Evolutionary conservation across 2,888 invertebrate genomes (phyloP).

Genomic region (Stenichneumon culpator): DNA sequence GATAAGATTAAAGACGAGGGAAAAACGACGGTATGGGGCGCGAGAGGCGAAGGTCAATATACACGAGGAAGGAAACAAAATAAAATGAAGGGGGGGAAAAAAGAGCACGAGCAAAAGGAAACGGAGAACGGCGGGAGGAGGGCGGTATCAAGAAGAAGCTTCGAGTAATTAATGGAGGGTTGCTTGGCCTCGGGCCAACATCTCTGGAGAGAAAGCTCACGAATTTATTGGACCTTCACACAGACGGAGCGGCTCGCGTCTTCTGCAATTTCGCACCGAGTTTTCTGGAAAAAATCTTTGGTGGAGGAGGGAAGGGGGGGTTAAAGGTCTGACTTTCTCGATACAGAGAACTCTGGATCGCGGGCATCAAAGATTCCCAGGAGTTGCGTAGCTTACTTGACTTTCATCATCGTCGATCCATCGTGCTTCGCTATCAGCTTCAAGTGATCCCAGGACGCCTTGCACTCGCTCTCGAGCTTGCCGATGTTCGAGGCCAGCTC

Average conservation of each 20-base stretch:
- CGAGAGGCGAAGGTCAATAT: constrained; percentile 69
- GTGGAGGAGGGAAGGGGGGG: neutral
- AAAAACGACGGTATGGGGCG: constrained; percentile 37
- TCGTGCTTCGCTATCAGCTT: constrained; percentile 98
- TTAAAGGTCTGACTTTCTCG: neutral
- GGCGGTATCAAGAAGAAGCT: constrained; percentile 66
- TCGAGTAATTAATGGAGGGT: constrained; percentile 81
- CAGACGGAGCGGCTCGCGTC: constrained; percentile 65
- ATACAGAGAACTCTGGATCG: neutral
- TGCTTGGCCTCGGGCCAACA: constrained; percentile 80
- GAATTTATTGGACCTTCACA: constrained; percentile 76
- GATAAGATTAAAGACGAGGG: constrained; percentile 57
- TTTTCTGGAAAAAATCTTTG: constrained; percentile 56
- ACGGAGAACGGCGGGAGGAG: constrained; percentile 64
- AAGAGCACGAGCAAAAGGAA: constrained; percentile 65
- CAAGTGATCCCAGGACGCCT: constrained; percentile 98
- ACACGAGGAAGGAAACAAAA: constrained; percentile 67
- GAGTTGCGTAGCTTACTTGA: constrained; percentile 87
- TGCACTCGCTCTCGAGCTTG: constrained; percentile 97
- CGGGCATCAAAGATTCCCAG: neutral
- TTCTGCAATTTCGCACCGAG: constrained; percentile 72
- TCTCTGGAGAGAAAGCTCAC: constrained; percentile 71
- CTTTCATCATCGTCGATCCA: constrained; percentile 94
- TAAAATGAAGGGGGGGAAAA: constrained; percentile 38
- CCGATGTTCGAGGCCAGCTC: constrained; percentile 94